Evolutionary conservation across 2,888 invertebrate species (phyloP).

Genomic region (Linnaemya tessellans): DNA sequence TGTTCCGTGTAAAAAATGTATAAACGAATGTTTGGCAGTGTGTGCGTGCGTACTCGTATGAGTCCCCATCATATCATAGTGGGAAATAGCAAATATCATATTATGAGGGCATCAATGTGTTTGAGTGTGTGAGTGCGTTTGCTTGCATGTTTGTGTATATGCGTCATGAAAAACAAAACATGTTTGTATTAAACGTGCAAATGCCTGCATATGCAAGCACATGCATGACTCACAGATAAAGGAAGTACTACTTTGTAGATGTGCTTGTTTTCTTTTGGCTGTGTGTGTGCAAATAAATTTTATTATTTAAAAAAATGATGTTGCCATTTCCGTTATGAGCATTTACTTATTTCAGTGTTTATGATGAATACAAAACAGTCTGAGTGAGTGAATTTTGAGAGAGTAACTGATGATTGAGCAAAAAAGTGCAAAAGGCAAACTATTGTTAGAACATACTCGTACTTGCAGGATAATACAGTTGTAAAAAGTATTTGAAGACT

Average conservation of each 20-base stretch:
- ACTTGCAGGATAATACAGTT: too few relatives aligned
- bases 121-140: neutral
- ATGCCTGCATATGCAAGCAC: neutral
- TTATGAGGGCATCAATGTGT: slow-evolving; percentile 26
- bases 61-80: slow-evolving; percentile 11
- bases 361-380: slow-evolving; percentile 4
- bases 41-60: neutral
- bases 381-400: neutral
- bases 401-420: slow-evolving; percentile 7
- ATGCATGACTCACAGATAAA: neutral
- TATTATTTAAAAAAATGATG: neutral
- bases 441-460: too few relatives aligned
- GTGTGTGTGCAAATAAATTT: too few relatives aligned
- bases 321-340: slow-evolving; percentile 19
- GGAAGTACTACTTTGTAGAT: slow-evolving; percentile 13
- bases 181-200: slow-evolving; percentile 4
- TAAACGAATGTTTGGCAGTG: neutral
- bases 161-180: neutral
- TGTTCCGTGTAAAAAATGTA: neutral
- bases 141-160: neutral
- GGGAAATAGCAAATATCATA: slow-evolving; percentile 33
- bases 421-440: slow-evolving; percentile 22
- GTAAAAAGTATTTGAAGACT: too few relatives aligned
- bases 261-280: neutral
- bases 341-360: slow-evolving; percentile 30